phyloP scores from a whole-genome alignment of 2,113 vertebrate genomes.

The Bufo gargarizans region DNA sequence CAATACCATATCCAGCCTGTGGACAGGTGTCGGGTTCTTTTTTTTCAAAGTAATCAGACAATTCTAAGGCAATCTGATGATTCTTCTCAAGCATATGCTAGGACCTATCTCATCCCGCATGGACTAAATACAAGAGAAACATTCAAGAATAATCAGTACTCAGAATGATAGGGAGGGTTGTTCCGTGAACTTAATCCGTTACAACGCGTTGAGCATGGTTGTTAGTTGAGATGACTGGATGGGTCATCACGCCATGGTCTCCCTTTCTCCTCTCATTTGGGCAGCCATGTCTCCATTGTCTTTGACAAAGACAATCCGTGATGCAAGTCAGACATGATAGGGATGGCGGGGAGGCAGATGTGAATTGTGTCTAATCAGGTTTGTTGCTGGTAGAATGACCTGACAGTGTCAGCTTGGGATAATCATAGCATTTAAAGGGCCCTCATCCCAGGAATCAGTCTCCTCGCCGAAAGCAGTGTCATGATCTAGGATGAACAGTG shows the following conservation, averaged over 20 bases:
- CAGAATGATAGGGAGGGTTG: not conserved
- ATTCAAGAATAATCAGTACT: not conserved
- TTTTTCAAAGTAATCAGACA: too few species aligned
- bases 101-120: not conserved
- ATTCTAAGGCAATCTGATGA: not conserved
- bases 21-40: too few species aligned
- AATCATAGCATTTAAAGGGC: not conserved
- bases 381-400: not conserved
- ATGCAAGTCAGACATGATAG: conserved; percentile 1
- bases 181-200: not conserved
- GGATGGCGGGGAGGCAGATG: not conserved
- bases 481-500: not conserved
- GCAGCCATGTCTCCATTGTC: not conserved
- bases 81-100: not conserved
- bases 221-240: not conserved
- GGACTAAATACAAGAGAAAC: not conserved
- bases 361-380: not conserved
- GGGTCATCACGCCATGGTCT: not conserved
- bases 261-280: not conserved
- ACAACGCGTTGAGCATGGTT: not conserved
- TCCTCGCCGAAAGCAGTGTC: not conserved
- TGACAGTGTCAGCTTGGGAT: conserved; percentile 11
- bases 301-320: not conserved
- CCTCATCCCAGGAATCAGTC: not conserved
- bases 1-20: too few species aligned